A percentile compares a stretch with the other conserved stretches of the same genome.
phyloP scores from a whole-genome alignment of 1,140 invertebrate genomes.

The Drosophila nikananu region DNA sequence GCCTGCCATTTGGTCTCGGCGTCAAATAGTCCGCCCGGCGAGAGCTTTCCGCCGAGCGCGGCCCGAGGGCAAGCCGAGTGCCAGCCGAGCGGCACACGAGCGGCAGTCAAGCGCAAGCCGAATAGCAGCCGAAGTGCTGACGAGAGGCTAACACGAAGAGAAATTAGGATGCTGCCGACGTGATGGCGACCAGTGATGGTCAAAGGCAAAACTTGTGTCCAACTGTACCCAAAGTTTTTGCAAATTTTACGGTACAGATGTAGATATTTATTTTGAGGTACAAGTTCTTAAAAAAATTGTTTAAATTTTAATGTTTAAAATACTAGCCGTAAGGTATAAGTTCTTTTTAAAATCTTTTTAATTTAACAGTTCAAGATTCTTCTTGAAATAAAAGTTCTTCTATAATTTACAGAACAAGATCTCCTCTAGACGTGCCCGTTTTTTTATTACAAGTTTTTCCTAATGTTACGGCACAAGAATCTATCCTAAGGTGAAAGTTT shows the following conservation, averaged over 20 bases:
- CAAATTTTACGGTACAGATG: not conserved
- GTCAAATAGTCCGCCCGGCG: constrained; percentile 54
- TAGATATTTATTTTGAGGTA: no score
- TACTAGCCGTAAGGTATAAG: no score
- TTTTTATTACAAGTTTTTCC: not conserved
- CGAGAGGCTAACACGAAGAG: constrained; percentile 10
- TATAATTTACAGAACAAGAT: not conserved
- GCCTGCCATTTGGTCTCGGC: constrained; percentile 15
- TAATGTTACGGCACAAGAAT: no score
- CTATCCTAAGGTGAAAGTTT: not conserved
- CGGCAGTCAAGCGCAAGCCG: not conserved
- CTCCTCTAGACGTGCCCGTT: not conserved
- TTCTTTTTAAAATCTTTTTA: not conserved
- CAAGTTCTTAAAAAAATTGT: no score
- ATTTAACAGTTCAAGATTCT: not conserved
- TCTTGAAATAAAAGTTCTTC: not conserved
- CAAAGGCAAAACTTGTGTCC: constrained; percentile 2
- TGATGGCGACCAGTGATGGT: constrained; percentile 1
- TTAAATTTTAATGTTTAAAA: no score
- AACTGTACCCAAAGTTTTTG: not conserved
- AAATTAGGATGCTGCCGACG: constrained; percentile 25
- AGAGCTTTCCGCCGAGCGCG: constrained; percentile 33
- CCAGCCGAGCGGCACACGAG: not conserved
- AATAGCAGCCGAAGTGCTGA: not conserved
- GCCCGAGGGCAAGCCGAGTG: not conserved